Evolutionary conservation across 2,888 invertebrate species (phyloP).

Genomic region (Cremastinae sp.): DNA sequence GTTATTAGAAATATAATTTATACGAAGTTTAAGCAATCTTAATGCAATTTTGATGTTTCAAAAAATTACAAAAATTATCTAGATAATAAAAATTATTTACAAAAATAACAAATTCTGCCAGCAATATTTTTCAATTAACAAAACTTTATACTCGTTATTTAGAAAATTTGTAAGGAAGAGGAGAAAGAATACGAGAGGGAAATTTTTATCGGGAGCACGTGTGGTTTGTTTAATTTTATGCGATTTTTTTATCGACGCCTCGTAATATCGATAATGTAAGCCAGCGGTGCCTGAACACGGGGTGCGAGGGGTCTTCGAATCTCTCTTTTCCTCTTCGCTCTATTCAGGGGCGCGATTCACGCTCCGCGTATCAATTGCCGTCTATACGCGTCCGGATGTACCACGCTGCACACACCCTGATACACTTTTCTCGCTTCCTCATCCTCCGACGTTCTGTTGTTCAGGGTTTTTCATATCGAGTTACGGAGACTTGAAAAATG

Average conservation of each 20-base stretch:
- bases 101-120: too few relatives aligned
- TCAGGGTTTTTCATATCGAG: constrained; percentile 76
- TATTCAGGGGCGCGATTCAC: constrained; percentile 2
- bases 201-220: constrained; percentile 74
- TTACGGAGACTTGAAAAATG: constrained; percentile 78
- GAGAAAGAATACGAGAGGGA: constrained; percentile 43
- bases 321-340: constrained; percentile 11
- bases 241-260: constrained; percentile 79
- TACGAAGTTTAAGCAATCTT: too few relatives aligned
- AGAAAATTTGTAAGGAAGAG: neutral
- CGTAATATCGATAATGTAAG: constrained; percentile 80
- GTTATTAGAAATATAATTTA: too few relatives aligned
- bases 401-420: neutral
- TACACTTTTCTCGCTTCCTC: constrained; percentile 21
- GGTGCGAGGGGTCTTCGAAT: constrained; percentile 34
- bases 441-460: constrained; percentile 31
- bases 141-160: too few relatives aligned
- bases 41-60: too few relatives aligned
- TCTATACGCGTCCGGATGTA: neutral
- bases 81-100: too few relatives aligned
- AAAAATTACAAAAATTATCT: too few relatives aligned
- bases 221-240: constrained; percentile 79
- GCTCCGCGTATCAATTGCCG: neutral
- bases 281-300: constrained; percentile 63
- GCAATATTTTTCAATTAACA: too few relatives aligned